Evolutionary conservation across 2,113 vertebrate species (phyloP).

Genomic region (Myiozetetes cayanensis): DNA sequence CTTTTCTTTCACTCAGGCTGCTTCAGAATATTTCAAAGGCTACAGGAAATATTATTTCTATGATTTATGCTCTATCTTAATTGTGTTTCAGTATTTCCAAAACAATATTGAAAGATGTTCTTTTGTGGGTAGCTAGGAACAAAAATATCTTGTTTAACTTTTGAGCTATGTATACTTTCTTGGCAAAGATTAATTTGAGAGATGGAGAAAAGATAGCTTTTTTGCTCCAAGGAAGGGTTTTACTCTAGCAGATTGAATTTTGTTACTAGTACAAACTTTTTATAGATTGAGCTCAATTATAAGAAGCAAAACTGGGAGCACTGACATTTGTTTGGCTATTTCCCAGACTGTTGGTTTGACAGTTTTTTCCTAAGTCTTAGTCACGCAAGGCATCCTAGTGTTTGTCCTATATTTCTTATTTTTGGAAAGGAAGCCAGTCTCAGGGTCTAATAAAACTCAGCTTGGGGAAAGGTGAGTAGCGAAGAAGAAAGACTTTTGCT

Average conservation of each 20-base stretch:
- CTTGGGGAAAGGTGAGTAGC: background rate
- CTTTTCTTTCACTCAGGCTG: conserved; percentile 34
- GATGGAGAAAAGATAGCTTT: background rate
- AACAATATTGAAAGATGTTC: conserved; percentile 57
- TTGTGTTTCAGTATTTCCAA: conserved; percentile 59
- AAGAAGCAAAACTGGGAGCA: background rate
- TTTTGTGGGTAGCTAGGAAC: conserved; percentile 55
- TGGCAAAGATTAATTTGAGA: conserved; percentile 23
- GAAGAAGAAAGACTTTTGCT: background rate
- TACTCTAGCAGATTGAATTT: conserved; percentile 13
- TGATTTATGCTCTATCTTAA: conserved; percentile 62
- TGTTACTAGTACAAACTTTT: conserved; percentile 14
- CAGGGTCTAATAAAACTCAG: background rate
- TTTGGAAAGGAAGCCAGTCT: background rate
- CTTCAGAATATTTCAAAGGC: conserved; percentile 48
- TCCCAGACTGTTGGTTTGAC: background rate
- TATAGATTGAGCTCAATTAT: background rate
- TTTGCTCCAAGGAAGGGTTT: background rate
- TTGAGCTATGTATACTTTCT: conserved; percentile 43
- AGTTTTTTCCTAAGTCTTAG: background rate
- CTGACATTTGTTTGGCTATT: background rate
- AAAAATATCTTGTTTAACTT: conserved; percentile 68
- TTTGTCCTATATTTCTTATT: background rate
- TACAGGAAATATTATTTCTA: conserved; percentile 45
- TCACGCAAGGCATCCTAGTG: background rate